These are phyloP conservation scores for Tenodera sinensis DNA, from an alignment of 2,888 invertebrate genomes.

Conservation along the genomic window DNA sequence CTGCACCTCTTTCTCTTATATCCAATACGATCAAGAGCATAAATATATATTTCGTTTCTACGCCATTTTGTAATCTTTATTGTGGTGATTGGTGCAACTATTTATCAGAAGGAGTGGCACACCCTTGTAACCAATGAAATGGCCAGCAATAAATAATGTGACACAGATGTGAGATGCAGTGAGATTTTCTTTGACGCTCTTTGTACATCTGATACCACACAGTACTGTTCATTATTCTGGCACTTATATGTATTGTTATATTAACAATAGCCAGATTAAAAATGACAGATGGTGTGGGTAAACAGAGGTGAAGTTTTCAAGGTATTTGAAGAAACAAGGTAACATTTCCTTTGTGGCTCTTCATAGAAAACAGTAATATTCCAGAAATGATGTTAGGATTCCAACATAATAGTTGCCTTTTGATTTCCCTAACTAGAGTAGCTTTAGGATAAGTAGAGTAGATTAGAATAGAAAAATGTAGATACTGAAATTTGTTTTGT, in stretches of 20 bases:
- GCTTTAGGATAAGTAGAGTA: background rate
- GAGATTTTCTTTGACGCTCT: no score
- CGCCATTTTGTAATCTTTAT: no score
- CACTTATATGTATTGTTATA: background rate
- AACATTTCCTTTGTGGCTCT: background rate
- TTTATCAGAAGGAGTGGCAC: no score
- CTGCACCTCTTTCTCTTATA: no score
- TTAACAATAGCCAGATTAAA: background rate
- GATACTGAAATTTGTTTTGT: constrained; percentile 14
- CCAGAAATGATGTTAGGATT: background rate
- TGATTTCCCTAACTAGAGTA: constrained; percentile 1
- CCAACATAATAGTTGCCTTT: constrained; percentile 10
- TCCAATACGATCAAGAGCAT: no score
- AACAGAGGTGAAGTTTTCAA: background rate
- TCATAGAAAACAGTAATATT: background rate
- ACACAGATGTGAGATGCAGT: no score
- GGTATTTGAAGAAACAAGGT: background rate
- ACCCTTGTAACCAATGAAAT: no score
- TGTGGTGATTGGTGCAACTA: no score
- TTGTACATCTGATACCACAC: background rate
- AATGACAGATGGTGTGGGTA: background rate
- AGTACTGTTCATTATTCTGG: background rate
- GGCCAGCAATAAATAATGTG: no score
- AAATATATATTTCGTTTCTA: no score
- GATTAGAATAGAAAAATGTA: background rate